Evolutionary conservation across 2,113 vertebrate species (phyloP), one percentile per base, ranked within the genome.

Genomic region (Egretta garzetta): DNA sequence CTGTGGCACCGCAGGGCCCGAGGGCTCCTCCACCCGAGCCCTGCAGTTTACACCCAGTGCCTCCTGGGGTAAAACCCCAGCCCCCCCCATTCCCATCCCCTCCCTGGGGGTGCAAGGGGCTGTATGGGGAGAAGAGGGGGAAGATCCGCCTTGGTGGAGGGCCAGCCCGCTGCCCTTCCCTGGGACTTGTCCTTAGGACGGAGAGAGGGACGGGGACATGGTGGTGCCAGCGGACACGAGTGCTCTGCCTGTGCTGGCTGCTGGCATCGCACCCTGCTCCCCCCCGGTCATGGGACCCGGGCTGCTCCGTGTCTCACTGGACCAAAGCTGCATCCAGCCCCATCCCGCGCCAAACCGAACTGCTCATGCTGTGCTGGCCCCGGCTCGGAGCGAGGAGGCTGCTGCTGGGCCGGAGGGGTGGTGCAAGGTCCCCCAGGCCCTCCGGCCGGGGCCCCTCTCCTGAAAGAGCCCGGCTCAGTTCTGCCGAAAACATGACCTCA

Each of bases 401-500:
- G 89, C 86, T 88, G 74, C 86, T 0, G 47, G 75, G 58, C 76
- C 2, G 10, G 58, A 91, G 80, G 94, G 92, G 94, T 95, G 93
- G 93, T 96, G 94, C 86, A 86, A 66, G 90, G 63, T 94, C 95
- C 92, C 81, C 1, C 0, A 30, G 67, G 95, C 39, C 32, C 28
- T 87, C 63, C 11, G 14, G 86, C 77, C 70, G 45, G 88, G 91
- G 93, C 95, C 95, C 85, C 84, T 80, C 85, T 96, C 55, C 5
- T 64, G 86, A 89, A 50, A 77, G 64, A 71, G 73, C 96, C 64
- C 6, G 3, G 58, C 52, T 87, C 90, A 53, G 92, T 49, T 53
- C 90, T 92, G 95, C 86, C 1, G 79, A 92, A 92, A 94, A 88
- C 82, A 94, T 96, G 94, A 95, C 95, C 92, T 97, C 96, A 93